Base-by-base conservation (phyloP, 2,888 invertebrate species). In the Odontomyia ornata region DNA sequence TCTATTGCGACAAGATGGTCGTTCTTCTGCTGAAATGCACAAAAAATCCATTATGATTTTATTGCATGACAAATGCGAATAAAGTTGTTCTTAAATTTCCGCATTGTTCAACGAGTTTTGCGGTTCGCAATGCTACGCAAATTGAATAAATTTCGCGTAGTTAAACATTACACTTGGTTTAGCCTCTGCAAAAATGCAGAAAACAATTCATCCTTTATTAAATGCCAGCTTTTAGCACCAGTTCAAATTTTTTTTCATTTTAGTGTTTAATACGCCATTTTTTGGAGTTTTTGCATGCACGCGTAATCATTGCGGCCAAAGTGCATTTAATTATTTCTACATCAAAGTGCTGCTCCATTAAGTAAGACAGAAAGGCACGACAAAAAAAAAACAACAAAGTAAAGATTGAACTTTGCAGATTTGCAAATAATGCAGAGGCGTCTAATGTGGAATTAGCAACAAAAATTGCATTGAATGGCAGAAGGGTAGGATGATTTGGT, bases 81-180 rank as follows among this genome's bases (percentile, higher is more conserved):
- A 25, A 62, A 27, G 28, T 62, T 62, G 62, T 62, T 62, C 62
- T 62, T 62, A 62, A 15, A 27, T 62, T 62, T 62, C 62, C 62
- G 62, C 62, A 27, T 62, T 52, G 52, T 15, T 18, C 15, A 15
- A 52, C 52, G 5, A 52, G 52, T 15, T 15, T 52, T n/a, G 2
- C 13, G 52, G n/a, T n/a, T n/a, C n/a, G n/a, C n/a, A n/a, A n/a
- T n/a, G 7, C 13, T 13, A 13, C 13, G 43, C 7, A 13, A 52
- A 9, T 52, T 52, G 52, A 9, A 52, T 52, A 7, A 43, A 43
- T 43, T 43, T 43, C 7, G 43, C 43, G 7, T 43, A 43, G 43
- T n/a, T n/a, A n/a, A n/a, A n/a, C n/a, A n/a, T n/a, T n/a, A n/a
- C n/a, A n/a, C n/a, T n/a, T n/a, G n/a, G n/a, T n/a, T n/a, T n/a